phyloP scores from a whole-genome alignment of 2,888 invertebrate species.

The Tinea trinotella region DNA sequence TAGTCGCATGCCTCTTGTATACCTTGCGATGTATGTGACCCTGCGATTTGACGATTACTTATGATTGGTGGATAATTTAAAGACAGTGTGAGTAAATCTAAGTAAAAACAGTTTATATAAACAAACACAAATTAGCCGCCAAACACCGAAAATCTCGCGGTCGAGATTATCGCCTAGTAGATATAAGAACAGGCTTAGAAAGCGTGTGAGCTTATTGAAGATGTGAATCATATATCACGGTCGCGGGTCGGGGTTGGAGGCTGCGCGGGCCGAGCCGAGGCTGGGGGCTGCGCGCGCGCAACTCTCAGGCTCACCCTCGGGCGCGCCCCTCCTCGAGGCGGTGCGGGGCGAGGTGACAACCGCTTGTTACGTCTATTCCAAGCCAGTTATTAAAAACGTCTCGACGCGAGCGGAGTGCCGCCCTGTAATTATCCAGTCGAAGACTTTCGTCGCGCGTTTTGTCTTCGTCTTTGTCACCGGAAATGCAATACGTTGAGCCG shows the following conservation, averaged over 20 bases:
- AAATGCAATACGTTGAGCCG: constrained; percentile 69
- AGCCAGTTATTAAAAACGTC: constrained; percentile 75
- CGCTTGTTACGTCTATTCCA: constrained; percentile 70
- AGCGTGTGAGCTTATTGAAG: constrained; percentile 5
- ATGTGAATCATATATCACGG: constrained; percentile 17
- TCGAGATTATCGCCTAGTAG: background rate
- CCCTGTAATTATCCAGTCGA: constrained; percentile 71
- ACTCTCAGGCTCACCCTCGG: constrained; percentile 25
- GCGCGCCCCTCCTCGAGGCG: constrained; percentile 32
- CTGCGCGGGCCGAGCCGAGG: constrained; percentile 35
- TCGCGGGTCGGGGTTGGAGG: constrained; percentile 47
- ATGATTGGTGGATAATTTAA: too few relatives aligned
- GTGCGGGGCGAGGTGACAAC: constrained; percentile 67
- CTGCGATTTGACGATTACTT: too few relatives aligned
- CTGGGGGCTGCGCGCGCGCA: constrained; percentile 44
- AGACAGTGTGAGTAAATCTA: too few relatives aligned
- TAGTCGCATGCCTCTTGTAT: too few relatives aligned
- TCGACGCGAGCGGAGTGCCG: constrained; percentile 71
- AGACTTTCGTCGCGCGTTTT: constrained; percentile 44
- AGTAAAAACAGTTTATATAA: too few relatives aligned
- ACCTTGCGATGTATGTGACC: too few relatives aligned
- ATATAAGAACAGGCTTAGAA: background rate
- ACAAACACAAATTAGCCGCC: too few relatives aligned
- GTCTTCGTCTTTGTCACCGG: constrained; percentile 38
- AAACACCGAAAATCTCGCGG: too few relatives aligned